Conservation (phyloP, 2,113 vertebrate genomes). For the Stigmatopora nigra region DNA sequence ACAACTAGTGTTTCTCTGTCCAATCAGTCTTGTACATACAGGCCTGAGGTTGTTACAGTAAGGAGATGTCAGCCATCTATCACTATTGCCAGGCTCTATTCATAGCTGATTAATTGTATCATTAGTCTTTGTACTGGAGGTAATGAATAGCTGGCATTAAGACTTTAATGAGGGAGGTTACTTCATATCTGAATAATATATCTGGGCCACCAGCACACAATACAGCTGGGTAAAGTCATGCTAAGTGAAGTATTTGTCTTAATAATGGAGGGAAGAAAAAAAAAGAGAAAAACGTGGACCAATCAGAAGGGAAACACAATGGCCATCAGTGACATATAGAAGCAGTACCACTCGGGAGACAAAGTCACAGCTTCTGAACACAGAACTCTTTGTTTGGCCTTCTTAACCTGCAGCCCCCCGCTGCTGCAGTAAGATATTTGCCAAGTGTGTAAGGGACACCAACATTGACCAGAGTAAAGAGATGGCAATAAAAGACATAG, state of each 20-base stretch:
- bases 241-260: constrained; percentile 32
- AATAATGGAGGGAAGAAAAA: constrained; percentile 15
- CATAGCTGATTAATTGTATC: constrained; percentile 65
- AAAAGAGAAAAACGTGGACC: constrained; percentile 1
- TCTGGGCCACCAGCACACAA: constrained; percentile 37
- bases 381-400: background rate
- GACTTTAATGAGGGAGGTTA: constrained; percentile 66
- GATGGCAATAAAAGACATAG: background rate
- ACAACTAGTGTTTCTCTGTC: constrained; percentile 40
- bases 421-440: background rate
- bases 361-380: background rate
- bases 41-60: constrained; percentile 52
- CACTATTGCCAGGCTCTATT: constrained; percentile 48
- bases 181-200: constrained; percentile 59
- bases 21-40: constrained; percentile 53
- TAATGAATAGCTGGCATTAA: constrained; percentile 69
- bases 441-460: background rate
- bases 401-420: background rate
- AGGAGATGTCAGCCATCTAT: constrained; percentile 43
- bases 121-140: constrained; percentile 60
- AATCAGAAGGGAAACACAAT: background rate
- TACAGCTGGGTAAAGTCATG: constrained; percentile 37
- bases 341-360: background rate
- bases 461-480: background rate
- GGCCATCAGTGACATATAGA: background rate